Base-by-base conservation (phyloP, 2,113 vertebrate species). In the rabbit (Oryctolagus cuniculus) region DNA sequence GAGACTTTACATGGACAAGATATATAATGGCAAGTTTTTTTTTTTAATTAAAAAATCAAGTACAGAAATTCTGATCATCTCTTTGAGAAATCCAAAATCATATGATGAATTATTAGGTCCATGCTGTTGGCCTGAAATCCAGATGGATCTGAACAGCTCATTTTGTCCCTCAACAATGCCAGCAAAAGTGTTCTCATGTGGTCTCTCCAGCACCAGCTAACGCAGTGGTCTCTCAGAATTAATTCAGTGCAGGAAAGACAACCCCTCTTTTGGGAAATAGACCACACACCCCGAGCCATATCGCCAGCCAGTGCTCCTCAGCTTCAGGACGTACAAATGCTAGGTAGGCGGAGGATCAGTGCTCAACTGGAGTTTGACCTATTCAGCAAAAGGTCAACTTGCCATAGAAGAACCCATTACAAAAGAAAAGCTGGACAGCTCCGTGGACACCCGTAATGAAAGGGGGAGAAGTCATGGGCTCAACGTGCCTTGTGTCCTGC, bases 331-430 rank as follows among this genome's bases (percentile, higher is more conserved):
- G 78, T 69, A 78, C 87, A 72, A 36, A 55, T 10, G 0, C 72
- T 73, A 82, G 86, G 82, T 92, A 84, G 94, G 63, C 80, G 63
- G 80, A 96, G 97, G 95, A 96, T 89, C 75, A 87, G 73, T 12
- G 2, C 97, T 95, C 97, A 78, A 89, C 84, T 94, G 92, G 95
- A 95, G 83, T 87, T 90, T 97, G 97, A 97, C 97, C 97, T 97
- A 97, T 97, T 97, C 97, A 97, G 95, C 82, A 55, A 97, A 97
- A 97, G 97, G 97, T 97, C 97, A 97, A 94, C 95, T 97, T 97
- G 95, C 96, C 96, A 97, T 69, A 31, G 96, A 97, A 96, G 97
- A 95, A 90, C 83, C 95, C 94, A 91, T 97, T 91, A 97, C 89
- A 91, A 89, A 90, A 92, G 51, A 78, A 92, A 96, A 97, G 77